These are phyloP conservation scores for Tenthredo mesomela DNA, from an alignment of 2,888 invertebrate genomes.

Conservation along the genomic window DNA sequence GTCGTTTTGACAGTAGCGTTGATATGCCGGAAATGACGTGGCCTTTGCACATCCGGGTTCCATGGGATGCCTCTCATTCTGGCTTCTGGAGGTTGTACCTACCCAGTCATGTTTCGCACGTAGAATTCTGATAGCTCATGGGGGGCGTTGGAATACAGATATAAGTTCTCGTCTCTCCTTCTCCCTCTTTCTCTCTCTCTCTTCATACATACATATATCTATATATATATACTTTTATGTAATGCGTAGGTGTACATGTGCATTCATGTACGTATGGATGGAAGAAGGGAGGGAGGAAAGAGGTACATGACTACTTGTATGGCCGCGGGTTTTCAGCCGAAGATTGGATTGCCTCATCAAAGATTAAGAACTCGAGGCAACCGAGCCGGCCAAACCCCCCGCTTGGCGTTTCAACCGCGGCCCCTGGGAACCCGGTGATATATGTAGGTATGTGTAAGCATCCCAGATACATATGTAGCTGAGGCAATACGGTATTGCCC, in stretches of 20 bases:
- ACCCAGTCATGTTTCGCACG: background rate
- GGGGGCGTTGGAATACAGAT: background rate
- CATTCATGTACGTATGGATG: background rate
- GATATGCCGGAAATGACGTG: background rate
- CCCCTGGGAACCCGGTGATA: slow-evolving; percentile 41
- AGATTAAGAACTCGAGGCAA: slow-evolving; percentile 49
- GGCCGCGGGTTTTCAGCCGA: slow-evolving; percentile 50
- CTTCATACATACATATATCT: too few relatives aligned
- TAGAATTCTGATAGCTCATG: background rate
- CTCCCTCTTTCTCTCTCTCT: too few relatives aligned
- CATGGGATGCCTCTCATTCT: background rate
- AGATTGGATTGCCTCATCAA: slow-evolving; percentile 53
- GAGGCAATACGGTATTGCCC: slow-evolving; percentile 1
- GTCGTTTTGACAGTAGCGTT: background rate
- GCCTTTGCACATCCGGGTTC: background rate
- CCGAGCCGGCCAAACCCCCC: slow-evolving; percentile 32
- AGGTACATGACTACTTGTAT: slow-evolving; percentile 39
- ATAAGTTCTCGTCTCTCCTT: background rate
- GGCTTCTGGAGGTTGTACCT: background rate
- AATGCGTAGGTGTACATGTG: background rate
- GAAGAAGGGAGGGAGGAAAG: background rate
- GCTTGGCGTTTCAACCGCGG: slow-evolving; percentile 28
- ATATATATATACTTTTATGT: background rate
- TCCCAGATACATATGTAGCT: background rate
- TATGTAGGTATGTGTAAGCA: slow-evolving; percentile 35